Percentiles rank a stretch among this genome's conserved stretches.
Conservation (phyloP, 2,113 vertebrate genomes). For the Uropsilus gracilis region DNA sequence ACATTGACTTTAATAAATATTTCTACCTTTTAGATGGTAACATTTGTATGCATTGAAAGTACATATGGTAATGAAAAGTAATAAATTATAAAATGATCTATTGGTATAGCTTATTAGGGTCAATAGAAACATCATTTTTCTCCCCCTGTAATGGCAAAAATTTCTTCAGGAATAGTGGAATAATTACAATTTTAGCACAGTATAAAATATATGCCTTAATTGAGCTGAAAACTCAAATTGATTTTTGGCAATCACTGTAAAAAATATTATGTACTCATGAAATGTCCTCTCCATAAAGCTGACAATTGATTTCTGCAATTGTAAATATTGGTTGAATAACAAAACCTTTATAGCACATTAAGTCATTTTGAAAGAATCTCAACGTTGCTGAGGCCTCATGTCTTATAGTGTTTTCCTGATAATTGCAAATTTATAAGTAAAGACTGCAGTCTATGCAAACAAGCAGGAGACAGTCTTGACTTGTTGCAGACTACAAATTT, state of each 20-base stretch:
- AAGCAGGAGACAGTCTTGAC: background rate
- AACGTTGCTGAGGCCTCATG: background rate
- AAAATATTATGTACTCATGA: background rate
- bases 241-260: constrained; percentile 27
- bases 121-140: background rate
- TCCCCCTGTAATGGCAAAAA: background rate
- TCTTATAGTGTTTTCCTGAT: background rate
- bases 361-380: constrained; percentile 3
- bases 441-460: background rate
- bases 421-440: background rate
- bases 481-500: background rate
- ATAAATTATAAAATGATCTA: background rate
- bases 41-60: background rate
- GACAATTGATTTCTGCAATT: constrained; percentile 50
- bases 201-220: constrained; percentile 1
- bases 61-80: background rate
- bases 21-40: background rate
- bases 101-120: background rate
- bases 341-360: constrained; percentile 24
- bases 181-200: background rate
- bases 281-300: background rate
- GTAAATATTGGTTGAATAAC: constrained; percentile 17
- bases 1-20: background rate
- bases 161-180: background rate
- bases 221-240: constrained; percentile 17